Conservation (phyloP, 2,888 invertebrate genomes). For the Limenitis camilla region DNA sequence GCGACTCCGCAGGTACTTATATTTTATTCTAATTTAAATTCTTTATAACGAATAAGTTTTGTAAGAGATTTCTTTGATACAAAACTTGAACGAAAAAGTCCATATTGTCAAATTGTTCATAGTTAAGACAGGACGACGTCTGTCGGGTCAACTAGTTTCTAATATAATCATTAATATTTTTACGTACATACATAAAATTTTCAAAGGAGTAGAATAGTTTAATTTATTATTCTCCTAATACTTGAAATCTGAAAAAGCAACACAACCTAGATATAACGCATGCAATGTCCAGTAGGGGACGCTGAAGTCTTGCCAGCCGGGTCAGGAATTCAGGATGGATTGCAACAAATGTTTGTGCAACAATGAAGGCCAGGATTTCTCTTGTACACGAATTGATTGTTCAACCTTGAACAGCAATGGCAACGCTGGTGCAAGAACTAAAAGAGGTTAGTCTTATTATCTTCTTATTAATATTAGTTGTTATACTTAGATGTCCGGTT, state of each 20-base stretch:
- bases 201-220: too few species aligned
- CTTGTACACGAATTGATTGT: slow-evolving; percentile 68
- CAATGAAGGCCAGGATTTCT: slow-evolving; percentile 53
- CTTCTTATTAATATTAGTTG: too few species aligned
- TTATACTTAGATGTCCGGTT: too few species aligned
- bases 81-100: too few species aligned
- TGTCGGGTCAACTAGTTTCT: too few species aligned
- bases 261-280: slow-evolving; percentile 30
- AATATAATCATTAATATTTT: too few species aligned
- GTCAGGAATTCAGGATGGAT: slow-evolving; percentile 61
- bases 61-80: too few species aligned
- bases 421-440: slow-evolving; percentile 38
- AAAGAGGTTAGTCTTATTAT: slow-evolving; percentile 40
- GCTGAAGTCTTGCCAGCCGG: slow-evolving; percentile 57
- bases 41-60: background rate
- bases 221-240: too few species aligned
- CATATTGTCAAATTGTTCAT: too few species aligned
- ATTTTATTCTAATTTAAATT: background rate
- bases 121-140: too few species aligned
- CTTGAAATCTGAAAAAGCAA: background rate
- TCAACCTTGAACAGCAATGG: slow-evolving; percentile 42
- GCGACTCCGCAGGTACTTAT: slow-evolving; percentile 41
- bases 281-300: slow-evolving; percentile 43
- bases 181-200: too few species aligned
- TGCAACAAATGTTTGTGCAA: slow-evolving; percentile 69